Percentiles rank a stretch among this genome's conserved stretches.
Conservation (phyloP, 1,140 invertebrate genomes). For the Danaus melanippus region DNA sequence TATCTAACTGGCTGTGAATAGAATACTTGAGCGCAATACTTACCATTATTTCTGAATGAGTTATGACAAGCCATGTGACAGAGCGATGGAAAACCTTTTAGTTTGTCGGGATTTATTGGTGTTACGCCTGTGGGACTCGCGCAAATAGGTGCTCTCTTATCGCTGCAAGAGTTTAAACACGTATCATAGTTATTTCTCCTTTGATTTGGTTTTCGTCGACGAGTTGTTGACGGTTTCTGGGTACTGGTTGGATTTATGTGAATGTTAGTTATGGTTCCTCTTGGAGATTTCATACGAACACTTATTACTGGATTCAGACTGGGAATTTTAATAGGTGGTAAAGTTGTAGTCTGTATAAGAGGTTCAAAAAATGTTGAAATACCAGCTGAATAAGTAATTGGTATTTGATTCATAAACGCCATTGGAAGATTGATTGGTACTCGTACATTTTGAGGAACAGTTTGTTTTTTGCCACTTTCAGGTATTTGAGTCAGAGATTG, state of each 20-base stretch:
- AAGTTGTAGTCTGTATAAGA: neutral
- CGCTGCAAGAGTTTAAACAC: conserved; percentile 47
- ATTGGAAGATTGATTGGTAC: no score
- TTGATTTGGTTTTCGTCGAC: conserved; percentile 28
- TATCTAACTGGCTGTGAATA: neutral
- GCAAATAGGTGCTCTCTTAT: conserved; percentile 47
- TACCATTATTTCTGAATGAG: conserved; percentile 52
- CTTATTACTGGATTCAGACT: conserved; percentile 28
- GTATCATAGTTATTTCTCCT: conserved; percentile 46
- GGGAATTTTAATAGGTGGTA: neutral
- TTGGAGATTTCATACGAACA: conserved; percentile 43
- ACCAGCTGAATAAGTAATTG: no score
- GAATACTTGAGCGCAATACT: conserved; percentile 26
- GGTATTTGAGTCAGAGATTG: neutral
- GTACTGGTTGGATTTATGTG: conserved; percentile 40
- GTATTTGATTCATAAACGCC: no score
- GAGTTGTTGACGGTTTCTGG: conserved; percentile 31
- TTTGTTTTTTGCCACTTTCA: neutral
- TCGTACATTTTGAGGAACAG: no score
- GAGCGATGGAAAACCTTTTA: conserved; percentile 58
- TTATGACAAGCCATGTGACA: conserved; percentile 64
- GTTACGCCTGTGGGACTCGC: conserved; percentile 32
- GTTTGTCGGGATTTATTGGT: conserved; percentile 40
- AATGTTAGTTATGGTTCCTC: conserved; percentile 44
- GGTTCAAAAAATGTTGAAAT: no score